Evolutionary conservation across 2,113 vertebrate species (phyloP).

Genomic region (Pandion haliaetus): DNA sequence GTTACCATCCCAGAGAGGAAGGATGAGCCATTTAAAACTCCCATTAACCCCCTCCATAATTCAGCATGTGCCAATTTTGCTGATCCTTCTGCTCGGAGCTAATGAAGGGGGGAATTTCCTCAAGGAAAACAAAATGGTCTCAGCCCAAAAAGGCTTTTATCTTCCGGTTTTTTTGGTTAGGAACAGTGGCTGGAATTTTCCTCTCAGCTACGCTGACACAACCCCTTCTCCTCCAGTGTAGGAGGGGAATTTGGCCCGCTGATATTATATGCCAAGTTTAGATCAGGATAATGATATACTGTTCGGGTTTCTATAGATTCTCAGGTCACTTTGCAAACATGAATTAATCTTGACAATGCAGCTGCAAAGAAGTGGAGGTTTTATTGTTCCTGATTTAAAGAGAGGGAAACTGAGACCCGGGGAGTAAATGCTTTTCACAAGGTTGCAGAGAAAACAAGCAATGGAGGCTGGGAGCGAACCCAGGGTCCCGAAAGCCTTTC

Average conservation of each 20-base stretch:
- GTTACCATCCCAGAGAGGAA: not conserved
- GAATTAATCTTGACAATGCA: constrained; percentile 12
- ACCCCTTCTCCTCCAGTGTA: not conserved
- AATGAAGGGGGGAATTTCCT: not conserved
- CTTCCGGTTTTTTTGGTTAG: not conserved
- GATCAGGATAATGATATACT: not conserved
- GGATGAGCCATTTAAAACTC: not conserved
- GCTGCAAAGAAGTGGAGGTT: constrained; percentile 8
- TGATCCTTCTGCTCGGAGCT: not conserved
- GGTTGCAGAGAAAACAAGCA: not conserved
- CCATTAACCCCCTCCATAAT: not conserved
- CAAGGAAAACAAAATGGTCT: not conserved
- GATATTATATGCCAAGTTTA: not conserved
- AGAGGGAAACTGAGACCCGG: not conserved
- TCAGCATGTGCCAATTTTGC: not conserved
- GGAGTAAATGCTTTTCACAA: not conserved
- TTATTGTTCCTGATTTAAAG: not conserved
- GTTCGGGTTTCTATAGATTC: constrained; percentile 15
- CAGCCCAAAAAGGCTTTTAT: not conserved
- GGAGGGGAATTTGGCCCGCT: constrained; percentile 30
- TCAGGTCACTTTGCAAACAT: constrained; percentile 46
- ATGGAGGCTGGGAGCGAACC: not conserved
- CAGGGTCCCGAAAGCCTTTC: not conserved
- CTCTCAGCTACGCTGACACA: not conserved
- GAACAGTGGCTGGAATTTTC: constrained; percentile 17